A percentile compares a stretch with the other conserved stretches of the same genome.
Evolutionary conservation across 2,888 invertebrate species (phyloP).

Genomic region (Ichneumoninae sp.): DNA sequence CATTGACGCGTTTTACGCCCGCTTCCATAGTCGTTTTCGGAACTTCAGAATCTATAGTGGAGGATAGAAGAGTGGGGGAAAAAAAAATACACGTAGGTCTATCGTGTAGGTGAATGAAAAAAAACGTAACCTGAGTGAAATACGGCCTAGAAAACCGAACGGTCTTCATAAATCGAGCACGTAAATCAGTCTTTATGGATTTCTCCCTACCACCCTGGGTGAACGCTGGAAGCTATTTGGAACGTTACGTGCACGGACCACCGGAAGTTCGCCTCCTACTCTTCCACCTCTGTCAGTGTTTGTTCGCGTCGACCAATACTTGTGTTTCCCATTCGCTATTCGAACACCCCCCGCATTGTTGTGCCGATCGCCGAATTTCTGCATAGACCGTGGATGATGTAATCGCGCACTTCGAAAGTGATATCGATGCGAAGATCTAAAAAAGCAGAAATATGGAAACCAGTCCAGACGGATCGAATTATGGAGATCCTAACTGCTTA

Average conservation of each 20-base stretch:
- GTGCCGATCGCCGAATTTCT: neutral
- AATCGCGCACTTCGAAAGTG: neutral
- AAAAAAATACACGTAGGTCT: constrained; percentile 48
- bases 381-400: neutral
- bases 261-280: constrained; percentile 54
- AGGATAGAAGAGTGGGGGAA: constrained; percentile 19
- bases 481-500: neutral
- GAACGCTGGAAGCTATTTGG: constrained; percentile 67
- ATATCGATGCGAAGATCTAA: neutral
- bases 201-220: constrained; percentile 67
- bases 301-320: constrained; percentile 35
- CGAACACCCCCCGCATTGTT: neutral
- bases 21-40: constrained; percentile 36
- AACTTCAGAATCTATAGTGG: constrained; percentile 23
- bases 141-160: constrained; percentile 81
- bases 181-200: constrained; percentile 83
- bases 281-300: constrained; percentile 46
- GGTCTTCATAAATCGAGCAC: constrained; percentile 82
- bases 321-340: constrained; percentile 25
- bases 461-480: neutral
- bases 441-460: neutral
- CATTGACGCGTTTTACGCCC: constrained; percentile 56
- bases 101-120: constrained; percentile 54
- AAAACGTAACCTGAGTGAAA: constrained; percentile 74
- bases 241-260: constrained; percentile 57